These are phyloP conservation scores for Eclectus roratus DNA, from an alignment of 2,113 vertebrate genomes.

Conservation along the genomic window DNA sequence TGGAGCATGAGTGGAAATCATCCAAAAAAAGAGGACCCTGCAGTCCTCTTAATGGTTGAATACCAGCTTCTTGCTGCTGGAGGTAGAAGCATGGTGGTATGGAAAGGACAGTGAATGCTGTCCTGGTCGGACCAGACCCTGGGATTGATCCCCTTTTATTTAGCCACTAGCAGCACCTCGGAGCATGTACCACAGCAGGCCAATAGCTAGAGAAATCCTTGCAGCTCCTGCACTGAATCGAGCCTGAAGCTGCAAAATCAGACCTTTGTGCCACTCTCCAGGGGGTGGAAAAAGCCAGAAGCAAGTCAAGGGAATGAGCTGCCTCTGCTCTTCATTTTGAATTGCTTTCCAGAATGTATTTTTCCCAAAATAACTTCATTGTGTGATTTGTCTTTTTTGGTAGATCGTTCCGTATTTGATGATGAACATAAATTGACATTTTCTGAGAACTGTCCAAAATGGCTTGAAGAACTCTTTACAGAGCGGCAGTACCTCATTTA, in stretches of 20 bases:
- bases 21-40: background rate
- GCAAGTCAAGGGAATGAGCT: background rate
- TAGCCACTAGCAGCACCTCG: background rate
- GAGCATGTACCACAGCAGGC: no score
- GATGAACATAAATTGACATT: constrained; percentile 28
- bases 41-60: background rate
- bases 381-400: background rate
- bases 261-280: background rate
- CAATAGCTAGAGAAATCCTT: background rate
- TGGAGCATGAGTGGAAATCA: background rate
- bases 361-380: constrained; percentile 57
- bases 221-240: background rate
- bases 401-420: constrained; percentile 36
- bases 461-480: background rate
- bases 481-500: background rate
- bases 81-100: background rate
- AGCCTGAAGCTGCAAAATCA: background rate
- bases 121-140: background rate
- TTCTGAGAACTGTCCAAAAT: constrained; percentile 42
- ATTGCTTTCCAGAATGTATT: constrained; percentile 19
- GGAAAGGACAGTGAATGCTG: accelerated
- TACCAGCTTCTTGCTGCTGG: background rate
- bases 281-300: background rate
- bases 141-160: background rate
- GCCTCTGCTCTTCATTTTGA: constrained; percentile 14